phyloP scores from a whole-genome alignment of 1,140 invertebrate species.

The Charaxes varanes region DNA sequence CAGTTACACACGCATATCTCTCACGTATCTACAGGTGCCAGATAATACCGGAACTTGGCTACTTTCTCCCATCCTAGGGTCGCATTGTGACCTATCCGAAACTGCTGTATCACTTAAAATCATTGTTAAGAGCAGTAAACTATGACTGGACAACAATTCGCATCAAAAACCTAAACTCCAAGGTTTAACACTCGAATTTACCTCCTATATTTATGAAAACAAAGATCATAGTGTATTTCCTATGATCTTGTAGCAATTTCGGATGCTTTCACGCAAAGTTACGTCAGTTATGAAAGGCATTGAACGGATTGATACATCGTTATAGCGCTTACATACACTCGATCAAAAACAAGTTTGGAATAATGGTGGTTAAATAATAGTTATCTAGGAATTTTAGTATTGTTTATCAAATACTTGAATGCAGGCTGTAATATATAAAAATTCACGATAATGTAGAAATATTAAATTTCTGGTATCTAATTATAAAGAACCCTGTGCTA shows the following conservation, averaged over 20 bases:
- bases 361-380: no score
- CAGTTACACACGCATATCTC: constrained; percentile 31
- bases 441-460: no score
- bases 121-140: constrained; percentile 6
- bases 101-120: constrained; percentile 13
- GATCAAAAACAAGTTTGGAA: no score
- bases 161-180: constrained; percentile 5
- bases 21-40: constrained; percentile 52
- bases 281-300: constrained; percentile 35
- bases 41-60: constrained; percentile 56
- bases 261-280: constrained; percentile 35
- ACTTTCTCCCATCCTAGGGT: constrained; percentile 57
- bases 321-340: no score
- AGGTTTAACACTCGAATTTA: constrained; percentile 3
- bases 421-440: no score
- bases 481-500: no score
- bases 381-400: no score
- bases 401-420: no score
- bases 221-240: not conserved
- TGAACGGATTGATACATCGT: constrained; percentile 9
- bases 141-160: constrained; percentile 18
- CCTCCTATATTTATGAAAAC: constrained; percentile 1
- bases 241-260: constrained; percentile 7
- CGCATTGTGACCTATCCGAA: constrained; percentile 36
- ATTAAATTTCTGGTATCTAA: no score